Conservation (phyloP, 2,888 invertebrate genomes). For the Amphiduros pacificus region DNA sequence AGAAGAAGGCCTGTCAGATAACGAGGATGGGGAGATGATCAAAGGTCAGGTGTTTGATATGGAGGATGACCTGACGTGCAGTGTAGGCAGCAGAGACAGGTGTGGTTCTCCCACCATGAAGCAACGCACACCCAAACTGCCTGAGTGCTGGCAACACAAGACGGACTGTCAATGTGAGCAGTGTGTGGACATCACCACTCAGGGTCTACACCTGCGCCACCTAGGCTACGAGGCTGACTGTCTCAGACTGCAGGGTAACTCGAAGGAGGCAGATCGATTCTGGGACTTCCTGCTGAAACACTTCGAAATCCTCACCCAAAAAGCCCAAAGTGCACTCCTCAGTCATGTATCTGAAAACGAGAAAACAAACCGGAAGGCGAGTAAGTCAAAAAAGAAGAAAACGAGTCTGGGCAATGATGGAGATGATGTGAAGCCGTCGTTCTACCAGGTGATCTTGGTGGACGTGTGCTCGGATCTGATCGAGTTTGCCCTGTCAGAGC, state of each 20-base stretch:
- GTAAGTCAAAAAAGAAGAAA: no score
- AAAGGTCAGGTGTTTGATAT: neutral
- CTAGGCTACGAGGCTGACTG: neutral
- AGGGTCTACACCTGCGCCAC: neutral
- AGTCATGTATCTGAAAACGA: no score
- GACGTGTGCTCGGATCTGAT: neutral
- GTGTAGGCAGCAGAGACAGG: no score
- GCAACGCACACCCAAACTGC: neutral
- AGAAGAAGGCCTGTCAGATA: neutral
- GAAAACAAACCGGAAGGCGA: neutral
- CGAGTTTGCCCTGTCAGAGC: neutral
- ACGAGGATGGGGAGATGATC: neutral
- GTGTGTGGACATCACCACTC: neutral
- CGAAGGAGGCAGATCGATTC: neutral
- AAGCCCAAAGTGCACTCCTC: no score
- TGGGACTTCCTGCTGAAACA: constrained; percentile 1
- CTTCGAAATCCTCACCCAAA: neutral
- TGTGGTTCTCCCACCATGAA: constrained; percentile 1
- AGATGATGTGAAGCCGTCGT: neutral
- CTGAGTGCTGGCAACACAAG: neutral
- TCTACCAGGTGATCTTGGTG: neutral
- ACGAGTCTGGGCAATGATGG: no score
- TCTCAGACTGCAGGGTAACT: neutral
- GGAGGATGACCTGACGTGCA: neutral
- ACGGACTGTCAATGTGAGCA: neutral